Evolutionary conservation across 1,140 invertebrate species (phyloP).

Genomic region (Scaptomyza graminum): DNA sequence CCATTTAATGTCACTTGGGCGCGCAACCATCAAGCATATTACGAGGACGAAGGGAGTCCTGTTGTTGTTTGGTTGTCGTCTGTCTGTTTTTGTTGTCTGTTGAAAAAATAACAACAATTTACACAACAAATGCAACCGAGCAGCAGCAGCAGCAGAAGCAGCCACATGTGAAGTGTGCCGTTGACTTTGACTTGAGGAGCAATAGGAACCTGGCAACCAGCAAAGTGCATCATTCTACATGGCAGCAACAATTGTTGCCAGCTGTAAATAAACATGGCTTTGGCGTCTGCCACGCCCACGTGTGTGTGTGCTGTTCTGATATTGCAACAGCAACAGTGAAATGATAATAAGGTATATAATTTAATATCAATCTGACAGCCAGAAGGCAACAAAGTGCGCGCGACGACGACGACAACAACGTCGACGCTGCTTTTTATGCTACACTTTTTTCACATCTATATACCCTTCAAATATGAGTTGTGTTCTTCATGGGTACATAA

Average conservation of each 20-base stretch:
- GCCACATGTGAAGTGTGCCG: constrained; percentile 74
- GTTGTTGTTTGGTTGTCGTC: constrained; percentile 17
- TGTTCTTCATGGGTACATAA: constrained; percentile 1
- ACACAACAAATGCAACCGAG: constrained; percentile 67
- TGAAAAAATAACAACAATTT: constrained; percentile 75
- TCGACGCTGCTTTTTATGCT: constrained; percentile 54
- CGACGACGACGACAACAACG: constrained; percentile 20
- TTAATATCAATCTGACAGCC: constrained; percentile 82
- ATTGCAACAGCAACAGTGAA: constrained; percentile 37
- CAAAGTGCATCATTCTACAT: constrained; percentile 60
- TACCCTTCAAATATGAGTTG: constrained; percentile 25
- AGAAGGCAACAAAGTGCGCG: constrained; percentile 80
- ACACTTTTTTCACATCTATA: constrained; percentile 49
- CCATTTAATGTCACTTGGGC: constrained; percentile 80
- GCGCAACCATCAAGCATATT: constrained; percentile 77
- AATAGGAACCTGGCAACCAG: constrained; percentile 39
- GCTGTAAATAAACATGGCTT: constrained; percentile 80
- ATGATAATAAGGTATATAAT: constrained; percentile 82
- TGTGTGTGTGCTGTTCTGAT: constrained; percentile 27
- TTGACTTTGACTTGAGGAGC: constrained; percentile 66
- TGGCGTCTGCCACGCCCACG: constrained; percentile 50
- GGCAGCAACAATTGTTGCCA: constrained; percentile 79
- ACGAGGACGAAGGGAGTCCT: constrained; percentile 44
- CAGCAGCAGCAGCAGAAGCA: constrained; percentile 22
- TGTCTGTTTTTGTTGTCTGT: constrained; percentile 25